Percentiles rank a stretch among this genome's conserved stretches.
These are phyloP conservation scores for Oscheius sp. DNA, from an alignment of 1,140 invertebrate species.

Conservation along the genomic window DNA sequence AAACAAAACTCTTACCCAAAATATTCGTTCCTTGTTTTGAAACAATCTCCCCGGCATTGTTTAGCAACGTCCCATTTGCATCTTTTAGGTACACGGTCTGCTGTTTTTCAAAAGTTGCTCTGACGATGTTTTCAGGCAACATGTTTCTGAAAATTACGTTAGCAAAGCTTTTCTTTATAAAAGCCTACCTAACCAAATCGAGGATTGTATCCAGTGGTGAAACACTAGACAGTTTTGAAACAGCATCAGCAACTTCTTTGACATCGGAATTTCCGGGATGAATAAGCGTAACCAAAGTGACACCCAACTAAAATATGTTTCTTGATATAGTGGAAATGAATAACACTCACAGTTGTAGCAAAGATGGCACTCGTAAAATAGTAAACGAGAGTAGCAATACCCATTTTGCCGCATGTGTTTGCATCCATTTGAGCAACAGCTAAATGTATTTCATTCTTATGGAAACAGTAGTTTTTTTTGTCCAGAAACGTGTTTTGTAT, in stretches of 20 bases:
- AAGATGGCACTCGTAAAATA: constrained; percentile 63
- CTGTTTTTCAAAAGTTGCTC: constrained; percentile 54
- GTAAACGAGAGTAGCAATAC: constrained; percentile 62
- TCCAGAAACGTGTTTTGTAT: too few species aligned
- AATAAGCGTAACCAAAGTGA: constrained; percentile 10
- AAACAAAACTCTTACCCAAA: constrained; percentile 12
- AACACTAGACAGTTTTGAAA: too few species aligned
- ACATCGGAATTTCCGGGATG: constrained; percentile 18
- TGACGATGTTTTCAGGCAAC: constrained; percentile 58
- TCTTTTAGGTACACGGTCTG: constrained; percentile 45
- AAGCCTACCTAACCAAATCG: constrained; percentile 29
- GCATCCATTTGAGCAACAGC: constrained; percentile 45
- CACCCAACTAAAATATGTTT: constrained; percentile 8
- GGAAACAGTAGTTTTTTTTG: too few species aligned
- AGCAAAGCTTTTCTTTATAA: constrained; percentile 25
- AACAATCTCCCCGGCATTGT: neutral
- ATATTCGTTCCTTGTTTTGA: constrained; percentile 33
- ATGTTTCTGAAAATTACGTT: constrained; percentile 52
- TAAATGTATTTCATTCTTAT: too few species aligned
- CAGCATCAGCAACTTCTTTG: too few species aligned
- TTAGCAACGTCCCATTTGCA: constrained; percentile 33
- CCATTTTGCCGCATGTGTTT: constrained; percentile 60
- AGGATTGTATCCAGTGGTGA: constrained; percentile 84
- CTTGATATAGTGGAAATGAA: too few species aligned
- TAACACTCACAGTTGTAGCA: constrained; percentile 60